Evolutionary conservation across 1,140 invertebrate species (phyloP).

Genomic region (Antheraea mylitta): DNA sequence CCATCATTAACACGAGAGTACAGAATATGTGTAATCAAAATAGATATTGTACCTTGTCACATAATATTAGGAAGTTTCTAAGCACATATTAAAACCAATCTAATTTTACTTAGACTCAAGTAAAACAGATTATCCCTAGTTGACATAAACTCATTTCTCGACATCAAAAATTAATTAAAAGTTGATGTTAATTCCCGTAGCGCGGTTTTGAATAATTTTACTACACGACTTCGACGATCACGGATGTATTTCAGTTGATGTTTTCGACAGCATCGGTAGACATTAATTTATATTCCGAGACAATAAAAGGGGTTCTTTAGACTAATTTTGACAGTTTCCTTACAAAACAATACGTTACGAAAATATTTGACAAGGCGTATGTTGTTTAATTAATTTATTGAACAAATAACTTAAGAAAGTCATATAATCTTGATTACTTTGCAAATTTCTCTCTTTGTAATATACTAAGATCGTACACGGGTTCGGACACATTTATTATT

Average conservation of each 20-base stretch:
- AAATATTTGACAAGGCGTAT: not conserved
- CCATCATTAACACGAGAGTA: no score
- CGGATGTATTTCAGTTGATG: not conserved
- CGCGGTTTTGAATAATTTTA: constrained; percentile 10
- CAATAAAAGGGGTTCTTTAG: not conserved
- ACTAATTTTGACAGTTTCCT: constrained; percentile 1
- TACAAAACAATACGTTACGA: not conserved
- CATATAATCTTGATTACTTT: not conserved
- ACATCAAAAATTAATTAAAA: constrained; percentile 43
- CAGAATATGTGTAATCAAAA: not conserved
- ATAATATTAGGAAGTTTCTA: constrained; percentile 22
- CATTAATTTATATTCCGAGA: constrained; percentile 10
- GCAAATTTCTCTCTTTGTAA: not conserved
- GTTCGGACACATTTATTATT: no score
- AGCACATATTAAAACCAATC: constrained; percentile 37
- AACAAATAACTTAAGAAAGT: not conserved
- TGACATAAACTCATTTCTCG: constrained; percentile 32
- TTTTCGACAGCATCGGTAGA: not conserved
- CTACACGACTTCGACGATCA: constrained; percentile 5
- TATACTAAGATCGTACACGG: no score
- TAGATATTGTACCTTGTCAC: not conserved
- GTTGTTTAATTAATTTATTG: not conserved
- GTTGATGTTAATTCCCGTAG: constrained; percentile 14
- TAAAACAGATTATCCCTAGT: constrained; percentile 17
- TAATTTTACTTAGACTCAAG: constrained; percentile 38